Evolutionary conservation across 2,113 vertebrate genomes (phyloP), one percentile per base, ranked within the genome.

Genomic region (Coturnix japonica): DNA sequence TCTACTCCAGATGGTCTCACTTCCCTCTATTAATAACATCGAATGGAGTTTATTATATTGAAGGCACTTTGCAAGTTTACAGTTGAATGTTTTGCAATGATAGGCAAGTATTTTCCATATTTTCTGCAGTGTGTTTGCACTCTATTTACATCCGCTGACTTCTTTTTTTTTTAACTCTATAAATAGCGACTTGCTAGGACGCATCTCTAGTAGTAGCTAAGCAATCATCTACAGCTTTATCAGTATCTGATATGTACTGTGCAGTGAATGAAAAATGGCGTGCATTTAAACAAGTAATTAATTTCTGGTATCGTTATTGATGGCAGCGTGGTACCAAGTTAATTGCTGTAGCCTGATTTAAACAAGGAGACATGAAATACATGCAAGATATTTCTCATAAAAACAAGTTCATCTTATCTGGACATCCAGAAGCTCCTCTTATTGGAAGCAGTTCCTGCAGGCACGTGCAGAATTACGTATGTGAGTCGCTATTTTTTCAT

Each of bases 61-160:
- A 87, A 78, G 77, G 81, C 31, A 33, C 37, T 49, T 80, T 47
- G 60, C 70, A 70, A 74, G 33, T 77, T 70, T 81, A 33, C 47
- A 57, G 13, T 47, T 84, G 71, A 73, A 84, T 91, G 69, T 83
- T 92, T 92, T 88, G 53, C 46, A 3, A 21, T 9, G 77, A 91
- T 73, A 83, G 77, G 84, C 46, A 67, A 88, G 21, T 66, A 65
- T 87, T 92, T 95, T 86, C 84, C 60, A 51, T 84, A 76, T 84
- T 86, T 86, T 49, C 18, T 80, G 31, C 8, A 11, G 72, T 92
- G 88, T 88, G 61, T 66, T 84, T 72, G 75, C 85, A 77, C 20
- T 85, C 65, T 47, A 66, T 41, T 89, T 75, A 59, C 53, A 82
- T 26, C 53, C 76, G 5, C n/a, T 85, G 28, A 85, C 39, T 67